Percentiles rank a stretch among this genome's conserved stretches.
phyloP scores from a whole-genome alignment of 2,797 vertebrate genomes.

The Chromobotia macracanthus region DNA sequence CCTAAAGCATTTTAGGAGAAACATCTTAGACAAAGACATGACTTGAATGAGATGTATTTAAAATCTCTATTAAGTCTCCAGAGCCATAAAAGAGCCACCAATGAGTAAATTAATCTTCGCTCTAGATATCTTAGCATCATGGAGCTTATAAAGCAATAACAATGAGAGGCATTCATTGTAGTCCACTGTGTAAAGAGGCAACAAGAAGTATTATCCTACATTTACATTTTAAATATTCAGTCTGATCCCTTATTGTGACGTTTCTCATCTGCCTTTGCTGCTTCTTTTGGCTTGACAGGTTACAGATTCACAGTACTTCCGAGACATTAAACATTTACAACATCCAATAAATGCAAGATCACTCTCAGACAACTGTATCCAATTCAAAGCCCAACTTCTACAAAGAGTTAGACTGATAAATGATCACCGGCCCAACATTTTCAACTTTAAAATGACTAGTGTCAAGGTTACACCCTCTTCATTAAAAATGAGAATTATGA shows the following conservation, averaged over 20 bases:
- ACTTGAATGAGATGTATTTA: background rate
- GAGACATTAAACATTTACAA: constrained; percentile 28
- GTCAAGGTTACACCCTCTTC: constrained; percentile 16
- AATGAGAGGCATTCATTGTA: background rate
- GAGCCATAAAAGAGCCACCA: background rate
- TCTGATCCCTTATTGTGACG: constrained; percentile 18
- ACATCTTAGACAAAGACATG: background rate
- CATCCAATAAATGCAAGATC: constrained; percentile 40
- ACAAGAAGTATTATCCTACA: background rate
- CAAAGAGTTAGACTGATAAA: constrained; percentile 33
- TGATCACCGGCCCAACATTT: constrained; percentile 33
- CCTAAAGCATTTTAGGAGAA: background rate
- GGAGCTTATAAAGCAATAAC: background rate
- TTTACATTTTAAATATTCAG: constrained; percentile 1
- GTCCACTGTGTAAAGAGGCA: background rate
- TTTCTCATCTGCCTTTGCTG: constrained; percentile 26
- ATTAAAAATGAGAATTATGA: constrained; percentile 14
- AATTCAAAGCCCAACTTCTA: constrained; percentile 31
- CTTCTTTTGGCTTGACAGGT: constrained; percentile 32
- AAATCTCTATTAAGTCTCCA: background rate
- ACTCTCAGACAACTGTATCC: constrained; percentile 35
- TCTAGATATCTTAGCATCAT: background rate
- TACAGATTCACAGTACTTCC: constrained; percentile 19
- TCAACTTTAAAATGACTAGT: constrained; percentile 29
- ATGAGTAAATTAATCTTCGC: too few species aligned